Conservation (phyloP, 2,888 invertebrate genomes). For the Eretmocerus hayati region DNA sequence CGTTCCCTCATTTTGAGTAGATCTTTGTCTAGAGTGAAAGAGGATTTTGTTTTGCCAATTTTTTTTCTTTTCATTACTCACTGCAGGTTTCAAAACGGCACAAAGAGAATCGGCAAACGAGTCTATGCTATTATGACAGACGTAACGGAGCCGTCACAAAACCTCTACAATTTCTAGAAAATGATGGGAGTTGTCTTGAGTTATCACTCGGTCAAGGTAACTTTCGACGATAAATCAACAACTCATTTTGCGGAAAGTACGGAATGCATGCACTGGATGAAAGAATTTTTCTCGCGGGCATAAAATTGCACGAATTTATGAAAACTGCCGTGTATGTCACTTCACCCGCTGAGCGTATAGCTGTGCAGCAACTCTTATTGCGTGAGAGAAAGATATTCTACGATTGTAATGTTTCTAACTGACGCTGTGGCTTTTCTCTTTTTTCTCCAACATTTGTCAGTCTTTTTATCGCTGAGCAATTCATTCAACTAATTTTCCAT, state of each 20-base stretch:
- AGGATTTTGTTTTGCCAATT: too few relatives aligned
- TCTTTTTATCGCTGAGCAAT: constrained; percentile 4
- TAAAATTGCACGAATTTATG: constrained; percentile 18
- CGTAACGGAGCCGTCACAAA: too few relatives aligned
- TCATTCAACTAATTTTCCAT: not conserved
- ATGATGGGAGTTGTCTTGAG: not conserved
- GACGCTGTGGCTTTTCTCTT: not conserved
- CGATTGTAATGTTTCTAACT: too few relatives aligned
- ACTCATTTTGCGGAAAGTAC: not conserved
- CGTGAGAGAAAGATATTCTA: too few relatives aligned
- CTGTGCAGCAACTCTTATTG: not conserved
- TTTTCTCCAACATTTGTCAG: constrained; percentile 9
- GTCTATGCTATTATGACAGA: too few relatives aligned
- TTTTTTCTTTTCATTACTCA: too few relatives aligned
- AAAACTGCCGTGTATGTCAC: not conserved
- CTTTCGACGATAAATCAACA: not conserved
- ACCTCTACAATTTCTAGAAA: too few relatives aligned
- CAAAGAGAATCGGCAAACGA: too few relatives aligned
- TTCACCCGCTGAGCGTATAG: not conserved
- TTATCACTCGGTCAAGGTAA: not conserved
- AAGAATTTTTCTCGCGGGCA: not conserved
- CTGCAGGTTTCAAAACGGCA: too few relatives aligned
- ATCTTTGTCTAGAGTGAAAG: too few relatives aligned
- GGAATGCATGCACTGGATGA: not conserved
- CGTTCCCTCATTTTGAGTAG: too few relatives aligned